phyloP scores from a whole-genome alignment of 2,113 vertebrate genomes.

The Cochlearius cochlearius region DNA sequence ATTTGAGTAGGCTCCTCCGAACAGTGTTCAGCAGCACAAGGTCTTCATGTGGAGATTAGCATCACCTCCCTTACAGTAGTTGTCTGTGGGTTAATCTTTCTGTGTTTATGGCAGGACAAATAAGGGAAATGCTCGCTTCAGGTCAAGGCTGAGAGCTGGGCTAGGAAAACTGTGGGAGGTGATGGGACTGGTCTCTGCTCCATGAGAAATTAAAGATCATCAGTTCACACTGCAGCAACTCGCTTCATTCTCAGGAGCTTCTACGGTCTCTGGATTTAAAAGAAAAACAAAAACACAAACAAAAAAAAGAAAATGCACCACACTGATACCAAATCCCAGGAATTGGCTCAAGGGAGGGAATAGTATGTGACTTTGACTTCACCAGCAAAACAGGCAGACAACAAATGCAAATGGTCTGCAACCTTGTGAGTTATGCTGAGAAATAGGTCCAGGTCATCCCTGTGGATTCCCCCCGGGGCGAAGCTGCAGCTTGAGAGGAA shows the following conservation, averaged over 20 bases:
- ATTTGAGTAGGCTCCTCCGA: background rate
- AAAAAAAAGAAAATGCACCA: background rate
- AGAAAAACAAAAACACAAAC: background rate
- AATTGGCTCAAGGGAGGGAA: background rate
- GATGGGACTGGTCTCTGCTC: background rate
- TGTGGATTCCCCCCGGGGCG: background rate
- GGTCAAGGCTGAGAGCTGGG: background rate
- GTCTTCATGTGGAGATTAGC: background rate
- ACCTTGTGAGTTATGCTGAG: background rate
- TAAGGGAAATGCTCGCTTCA: background rate
- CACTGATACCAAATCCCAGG: background rate
- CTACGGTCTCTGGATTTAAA: background rate
- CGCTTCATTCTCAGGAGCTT: background rate
- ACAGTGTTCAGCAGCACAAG: background rate
- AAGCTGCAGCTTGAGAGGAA: constrained; percentile 10
- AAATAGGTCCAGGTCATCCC: background rate
- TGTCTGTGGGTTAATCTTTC: background rate
- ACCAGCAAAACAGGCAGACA: background rate
- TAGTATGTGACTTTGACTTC: background rate
- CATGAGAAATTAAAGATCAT: background rate
- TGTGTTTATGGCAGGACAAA: background rate
- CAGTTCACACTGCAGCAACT: background rate
- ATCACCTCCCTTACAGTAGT: rapidly evolving
- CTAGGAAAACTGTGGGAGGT: background rate
- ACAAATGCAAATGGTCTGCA: background rate